Evolutionary conservation across 2,888 invertebrate genomes (phyloP), one percentile per base, ranked within the genome.

Genomic region (Bugula neritina): DNA sequence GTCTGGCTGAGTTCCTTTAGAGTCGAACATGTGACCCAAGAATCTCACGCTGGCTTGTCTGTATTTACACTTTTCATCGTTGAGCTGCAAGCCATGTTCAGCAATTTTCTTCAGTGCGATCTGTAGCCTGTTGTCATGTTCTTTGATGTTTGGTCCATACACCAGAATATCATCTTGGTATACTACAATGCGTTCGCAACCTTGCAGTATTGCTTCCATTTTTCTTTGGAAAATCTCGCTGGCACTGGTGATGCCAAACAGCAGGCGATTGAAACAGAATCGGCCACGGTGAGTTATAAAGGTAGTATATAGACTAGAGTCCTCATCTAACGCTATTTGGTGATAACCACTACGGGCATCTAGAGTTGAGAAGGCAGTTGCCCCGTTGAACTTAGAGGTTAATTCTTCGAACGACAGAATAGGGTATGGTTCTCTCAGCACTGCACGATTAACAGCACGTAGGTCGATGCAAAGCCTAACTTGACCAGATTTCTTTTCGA

Each of bases 271-370:
- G n/a, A n/a, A n/a, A n/a, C n/a, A n/a, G n/a, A n/a, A n/a, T n/a
- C n/a, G n/a, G n/a, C n/a, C n/a, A n/a, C n/a, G n/a, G n/a, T 57
- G 57, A 57, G 25, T 57, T 57, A 57, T 57, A n/a, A 57, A 57
- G 17, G 57, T 25, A 17, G 57, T 57, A 5, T 17, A 25, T 17
- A 23, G 13, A 5, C 25, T 21, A 5, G 23, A 57, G 10, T 5
- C 57, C 10, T 5, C 25, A 57, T 57, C 57, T 57, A 57, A 57
- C 25, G 13, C 3, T 13, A 57, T 57, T 25, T 57, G 57, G 25
- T 57, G 57, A 57, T 57, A 57, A n/a, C 57, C 57, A 17, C 23
- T 23, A 5, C 25, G 17, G 5, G 57, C 21, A 25, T 57, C 57
- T 25, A 57, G 25, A 57, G 23, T 57, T 25, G 25, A 57, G 57